Percentiles rank a stretch among this genome's conserved stretches.
Conservation (phyloP, 2,797 vertebrate species). For the Lepilemur ruficaudatus region DNA sequence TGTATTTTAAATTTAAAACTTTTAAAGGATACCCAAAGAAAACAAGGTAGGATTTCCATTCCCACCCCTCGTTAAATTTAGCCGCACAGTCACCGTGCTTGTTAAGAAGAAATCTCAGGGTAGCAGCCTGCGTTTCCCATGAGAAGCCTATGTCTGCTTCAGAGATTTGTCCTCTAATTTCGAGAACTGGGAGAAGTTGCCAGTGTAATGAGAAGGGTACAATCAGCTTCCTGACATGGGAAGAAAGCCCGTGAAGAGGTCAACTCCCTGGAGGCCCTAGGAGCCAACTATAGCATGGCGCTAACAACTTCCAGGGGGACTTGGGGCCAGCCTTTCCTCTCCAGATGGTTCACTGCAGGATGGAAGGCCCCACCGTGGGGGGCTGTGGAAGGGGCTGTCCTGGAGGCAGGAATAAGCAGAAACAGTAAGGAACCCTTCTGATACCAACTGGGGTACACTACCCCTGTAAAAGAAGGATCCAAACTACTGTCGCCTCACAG, state of each 20-base stretch:
- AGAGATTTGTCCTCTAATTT: constrained; percentile 59
- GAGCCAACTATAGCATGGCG: constrained; percentile 44
- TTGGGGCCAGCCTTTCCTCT: not conserved
- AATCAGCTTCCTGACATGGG: constrained; percentile 45
- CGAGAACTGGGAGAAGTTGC: constrained; percentile 26
- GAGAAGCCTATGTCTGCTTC: constrained; percentile 5
- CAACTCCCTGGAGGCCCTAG: not conserved
- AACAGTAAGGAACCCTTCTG: constrained; percentile 41
- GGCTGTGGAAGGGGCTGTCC: not conserved
- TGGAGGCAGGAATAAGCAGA: constrained; percentile 20
- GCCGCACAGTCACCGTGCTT: not conserved
- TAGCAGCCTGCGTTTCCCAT: not conserved
- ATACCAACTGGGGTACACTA: constrained; percentile 38
- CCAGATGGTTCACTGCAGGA: constrained; percentile 65
- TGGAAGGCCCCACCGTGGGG: not conserved
- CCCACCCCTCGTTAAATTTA: not conserved
- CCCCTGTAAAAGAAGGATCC: constrained; percentile 35
- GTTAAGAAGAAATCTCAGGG: constrained; percentile 7
- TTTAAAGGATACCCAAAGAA: constrained; percentile 14
- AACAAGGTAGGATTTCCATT: not conserved
- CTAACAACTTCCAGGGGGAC: constrained; percentile 72
- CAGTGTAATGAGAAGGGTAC: constrained; percentile 32
- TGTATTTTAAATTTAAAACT: not conserved
- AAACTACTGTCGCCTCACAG: constrained; percentile 56
- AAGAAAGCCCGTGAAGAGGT: constrained; percentile 48